Evolutionary conservation across 2,888 invertebrate genomes (phyloP).

Genomic region (Tethea ocularis): DNA sequence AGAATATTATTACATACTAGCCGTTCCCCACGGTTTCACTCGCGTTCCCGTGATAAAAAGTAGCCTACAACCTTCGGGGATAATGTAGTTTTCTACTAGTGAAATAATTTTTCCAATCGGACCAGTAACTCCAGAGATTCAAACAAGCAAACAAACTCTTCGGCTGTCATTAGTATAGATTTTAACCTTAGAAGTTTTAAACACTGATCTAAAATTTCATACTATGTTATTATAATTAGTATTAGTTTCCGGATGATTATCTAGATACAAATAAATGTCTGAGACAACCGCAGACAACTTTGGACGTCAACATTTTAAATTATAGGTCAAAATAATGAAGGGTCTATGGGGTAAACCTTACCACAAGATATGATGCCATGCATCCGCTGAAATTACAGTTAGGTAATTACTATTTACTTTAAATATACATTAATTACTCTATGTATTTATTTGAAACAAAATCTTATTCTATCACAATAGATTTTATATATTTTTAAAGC

Average conservation of each 20-base stretch:
- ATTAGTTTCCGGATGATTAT: neutral
- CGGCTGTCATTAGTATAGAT: no score
- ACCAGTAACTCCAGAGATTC: no score
- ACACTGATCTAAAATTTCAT: neutral
- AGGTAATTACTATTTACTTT: neutral
- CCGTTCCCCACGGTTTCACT: no score
- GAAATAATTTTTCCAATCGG: no score
- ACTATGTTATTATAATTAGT: neutral
- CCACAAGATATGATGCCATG: neutral
- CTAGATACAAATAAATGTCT: no score
- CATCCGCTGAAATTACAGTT: neutral
- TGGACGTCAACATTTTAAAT: neutral
- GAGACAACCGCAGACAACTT: neutral
- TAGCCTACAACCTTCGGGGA: no score
- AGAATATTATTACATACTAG: no score
- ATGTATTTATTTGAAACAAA: neutral
- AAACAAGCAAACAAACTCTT: no score
- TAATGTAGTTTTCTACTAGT: no score
- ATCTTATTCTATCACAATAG: neutral
- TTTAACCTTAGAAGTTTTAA: neutral
- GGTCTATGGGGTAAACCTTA: neutral
- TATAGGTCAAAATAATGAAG: neutral
- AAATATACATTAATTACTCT: neutral
- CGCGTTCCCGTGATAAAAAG: no score
- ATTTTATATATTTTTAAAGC: neutral